A percentile compares a stretch with the other conserved stretches of the same genome.
phyloP scores from a whole-genome alignment of 2,797 vertebrate species.

The Micrastur ruficollis region DNA sequence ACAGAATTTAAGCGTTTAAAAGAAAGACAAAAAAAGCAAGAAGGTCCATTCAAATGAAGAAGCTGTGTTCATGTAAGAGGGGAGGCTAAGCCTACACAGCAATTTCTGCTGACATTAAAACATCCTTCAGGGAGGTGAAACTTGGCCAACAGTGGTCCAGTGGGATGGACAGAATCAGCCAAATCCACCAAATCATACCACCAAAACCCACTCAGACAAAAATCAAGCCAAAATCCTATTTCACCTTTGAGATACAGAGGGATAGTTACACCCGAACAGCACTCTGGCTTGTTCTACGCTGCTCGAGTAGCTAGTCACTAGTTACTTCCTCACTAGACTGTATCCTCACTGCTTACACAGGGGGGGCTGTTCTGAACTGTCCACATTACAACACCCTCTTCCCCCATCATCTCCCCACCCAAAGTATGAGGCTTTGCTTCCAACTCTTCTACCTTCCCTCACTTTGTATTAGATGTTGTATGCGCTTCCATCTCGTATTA shows the following conservation, averaged over 20 bases:
- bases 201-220: not conserved
- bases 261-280: not conserved
- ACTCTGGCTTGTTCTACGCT: not conserved
- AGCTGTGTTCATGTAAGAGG: fast-evolving
- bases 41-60: not conserved
- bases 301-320: fast-evolving
- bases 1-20: not conserved
- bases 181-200: not conserved
- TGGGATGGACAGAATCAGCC: not conserved
- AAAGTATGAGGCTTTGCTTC: not conserved
- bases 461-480: not conserved
- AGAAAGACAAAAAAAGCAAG: not conserved
- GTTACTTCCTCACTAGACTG: not conserved
- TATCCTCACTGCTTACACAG: not conserved
- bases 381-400: not conserved
- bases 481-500: not conserved
- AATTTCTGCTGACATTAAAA: not conserved
- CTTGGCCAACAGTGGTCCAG: not conserved
- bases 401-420: not conserved
- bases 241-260: not conserved
- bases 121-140: not conserved
- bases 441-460: not conserved
- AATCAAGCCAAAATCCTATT: not conserved
- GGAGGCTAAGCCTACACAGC: not conserved
- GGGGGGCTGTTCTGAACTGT: not conserved